These are phyloP conservation scores for Entomobrya proxima DNA, from an alignment of 2,888 invertebrate genomes.

Conservation along the genomic window DNA sequence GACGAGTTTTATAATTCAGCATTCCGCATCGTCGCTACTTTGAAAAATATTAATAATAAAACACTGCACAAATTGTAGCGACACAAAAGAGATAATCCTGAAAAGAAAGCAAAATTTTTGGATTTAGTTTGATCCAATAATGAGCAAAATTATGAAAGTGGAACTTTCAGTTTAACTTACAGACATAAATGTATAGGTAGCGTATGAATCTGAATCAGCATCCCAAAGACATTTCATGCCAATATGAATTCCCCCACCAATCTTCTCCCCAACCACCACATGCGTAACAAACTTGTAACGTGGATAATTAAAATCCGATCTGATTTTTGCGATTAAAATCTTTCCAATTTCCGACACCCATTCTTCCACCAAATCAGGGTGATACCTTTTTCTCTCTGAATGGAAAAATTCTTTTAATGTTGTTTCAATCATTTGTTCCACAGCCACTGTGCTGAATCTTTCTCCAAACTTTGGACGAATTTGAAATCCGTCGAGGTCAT, in stretches of 20 bases:
- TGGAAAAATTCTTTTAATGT: constrained; percentile 69
- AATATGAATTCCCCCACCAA: constrained; percentile 73
- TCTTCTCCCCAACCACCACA: constrained; percentile 72
- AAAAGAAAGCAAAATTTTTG: too few species aligned
- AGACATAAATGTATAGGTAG: constrained; percentile 71
- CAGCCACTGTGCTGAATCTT: constrained; percentile 68
- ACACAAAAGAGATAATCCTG: constrained; percentile 72
- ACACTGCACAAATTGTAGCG: constrained; percentile 72
- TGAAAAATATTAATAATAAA: constrained; percentile 64
- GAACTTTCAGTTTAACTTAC: constrained; percentile 53
- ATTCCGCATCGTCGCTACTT: not conserved
- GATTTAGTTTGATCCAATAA: not conserved
- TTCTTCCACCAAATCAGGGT: constrained; percentile 67
- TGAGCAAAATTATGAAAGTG: not conserved
- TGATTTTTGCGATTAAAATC: constrained; percentile 65
- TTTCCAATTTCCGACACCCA: constrained; percentile 69
- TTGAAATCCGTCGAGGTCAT: constrained; percentile 70
- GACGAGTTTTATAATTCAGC: not conserved
- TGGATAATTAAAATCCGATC: constrained; percentile 70
- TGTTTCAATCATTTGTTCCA: constrained; percentile 69
- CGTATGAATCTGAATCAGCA: constrained; percentile 73
- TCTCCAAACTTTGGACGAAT: constrained; percentile 72
- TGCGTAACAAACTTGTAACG: constrained; percentile 72
- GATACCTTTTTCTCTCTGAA: constrained; percentile 58
- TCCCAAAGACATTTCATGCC: constrained; percentile 74